Evolutionary conservation across 2,888 invertebrate species (phyloP), one percentile per base, ranked within the genome.

Genomic region (Acanthosepion lycidas): DNA sequence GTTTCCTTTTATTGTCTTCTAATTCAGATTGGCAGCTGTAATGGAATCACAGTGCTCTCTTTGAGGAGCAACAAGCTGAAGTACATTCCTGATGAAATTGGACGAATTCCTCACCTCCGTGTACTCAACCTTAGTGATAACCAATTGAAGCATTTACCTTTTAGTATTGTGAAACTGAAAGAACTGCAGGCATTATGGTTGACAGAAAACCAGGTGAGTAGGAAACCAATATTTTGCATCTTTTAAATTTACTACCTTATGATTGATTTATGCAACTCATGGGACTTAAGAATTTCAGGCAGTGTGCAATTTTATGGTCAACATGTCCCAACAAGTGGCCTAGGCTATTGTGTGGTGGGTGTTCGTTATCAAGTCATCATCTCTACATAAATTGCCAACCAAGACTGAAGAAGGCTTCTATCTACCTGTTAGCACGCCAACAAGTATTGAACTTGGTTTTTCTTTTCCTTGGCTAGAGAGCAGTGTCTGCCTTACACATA

Each of bases 71-170:
- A 99, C 97, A 98, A 98, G 97, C 98, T 99, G 95, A 98, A 98
- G 26, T 98, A 98, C 96, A 98, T 99, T 95, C 99, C 99, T 33
- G 98, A 99, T 96, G 99, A 99, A 98, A 98, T 99, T 95, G 99
- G 99, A 0, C 99, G 99, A 97, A 98, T 99, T 96, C 98, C 98
- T 94, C 98, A 98, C 95, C 98, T 99, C 95, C 98, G 98, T 97
- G 99, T 99, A 94, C 98, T 99, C 94, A 99, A 99, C 97, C 98
- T 99, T 95, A 98, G 99, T 95, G 98, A 98, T 96, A 99, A 99
- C 97, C 98, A 98, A 96, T 98, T 99, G 94, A 98, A 98, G 96
- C 98, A 98, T 97, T 98, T 99, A 97, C 99, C 99, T 26, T 98
- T 99, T 95, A 98, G 99, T 94, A 98, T 99, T 97, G 98, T 99